Percentiles rank a stretch among this genome's conserved stretches.
These are phyloP conservation scores for Rhodeus uyekii DNA, from an alignment of 2,797 vertebrate species.

Conservation along the genomic window DNA sequence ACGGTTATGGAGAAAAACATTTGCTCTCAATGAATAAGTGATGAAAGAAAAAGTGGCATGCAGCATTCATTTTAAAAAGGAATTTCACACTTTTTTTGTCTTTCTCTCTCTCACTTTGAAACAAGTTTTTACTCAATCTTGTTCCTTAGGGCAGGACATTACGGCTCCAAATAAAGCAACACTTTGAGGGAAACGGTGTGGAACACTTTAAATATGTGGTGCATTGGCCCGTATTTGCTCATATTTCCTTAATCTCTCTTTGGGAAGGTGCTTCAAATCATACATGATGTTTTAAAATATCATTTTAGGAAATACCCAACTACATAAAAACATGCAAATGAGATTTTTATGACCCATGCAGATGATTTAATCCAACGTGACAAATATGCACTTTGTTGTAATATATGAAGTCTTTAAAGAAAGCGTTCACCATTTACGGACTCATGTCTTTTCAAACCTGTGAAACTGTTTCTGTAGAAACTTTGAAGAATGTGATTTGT, in stretches of 20 bases:
- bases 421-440: not conserved
- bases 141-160: constrained; percentile 62
- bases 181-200: constrained; percentile 31
- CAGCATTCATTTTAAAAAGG: constrained; percentile 71
- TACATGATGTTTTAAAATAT: not conserved
- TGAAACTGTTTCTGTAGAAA: not conserved
- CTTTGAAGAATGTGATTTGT: not conserved
- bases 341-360: not conserved
- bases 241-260: constrained; percentile 4
- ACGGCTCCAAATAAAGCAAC: constrained; percentile 48
- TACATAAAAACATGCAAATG: not conserved
- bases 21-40: constrained; percentile 76
- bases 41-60: constrained; percentile 70
- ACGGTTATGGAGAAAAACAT: constrained; percentile 66
- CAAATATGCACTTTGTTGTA: not conserved
- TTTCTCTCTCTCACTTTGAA: constrained; percentile 26
- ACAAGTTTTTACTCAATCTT: constrained; percentile 62
- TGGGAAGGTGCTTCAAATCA: not conserved
- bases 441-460: not conserved
- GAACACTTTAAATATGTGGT: constrained; percentile 28
- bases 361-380: not conserved
- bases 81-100: constrained; percentile 54
- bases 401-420: not conserved
- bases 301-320: too few species aligned
- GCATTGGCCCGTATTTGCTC: not conserved